Conservation (phyloP, 2,797 vertebrate species). For the Chaetophractus vellerosus region DNA sequence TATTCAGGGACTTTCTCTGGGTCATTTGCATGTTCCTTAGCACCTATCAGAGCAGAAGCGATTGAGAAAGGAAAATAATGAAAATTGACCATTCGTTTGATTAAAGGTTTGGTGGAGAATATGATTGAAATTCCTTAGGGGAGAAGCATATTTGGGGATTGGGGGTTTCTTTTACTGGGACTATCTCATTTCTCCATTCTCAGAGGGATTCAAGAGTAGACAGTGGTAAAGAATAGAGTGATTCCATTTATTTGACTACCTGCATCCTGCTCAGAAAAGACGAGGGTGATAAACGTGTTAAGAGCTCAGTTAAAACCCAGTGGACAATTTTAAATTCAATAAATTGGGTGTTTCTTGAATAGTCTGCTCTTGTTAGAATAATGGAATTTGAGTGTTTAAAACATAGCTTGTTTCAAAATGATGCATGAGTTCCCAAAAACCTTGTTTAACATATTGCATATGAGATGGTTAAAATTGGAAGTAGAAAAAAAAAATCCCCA, state of each 20-base stretch:
- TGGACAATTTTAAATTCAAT: constrained; percentile 54
- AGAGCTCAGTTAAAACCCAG: constrained; percentile 62
- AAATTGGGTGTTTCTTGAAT: constrained; percentile 53
- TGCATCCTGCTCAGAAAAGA: constrained; percentile 52
- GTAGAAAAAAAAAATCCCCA: constrained; percentile 78
- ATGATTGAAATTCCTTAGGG: not conserved
- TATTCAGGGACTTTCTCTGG: not conserved
- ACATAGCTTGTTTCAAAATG: constrained; percentile 82
- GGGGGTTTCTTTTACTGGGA: not conserved
- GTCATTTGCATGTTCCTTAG: not conserved
- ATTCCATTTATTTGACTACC: constrained; percentile 57
- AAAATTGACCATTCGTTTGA: not conserved
- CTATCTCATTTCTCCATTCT: not conserved
- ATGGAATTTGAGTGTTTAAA: constrained; percentile 80
- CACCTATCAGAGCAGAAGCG: not conserved
- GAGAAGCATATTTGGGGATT: not conserved
- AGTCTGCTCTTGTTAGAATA: constrained; percentile 70
- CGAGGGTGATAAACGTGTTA: not conserved
- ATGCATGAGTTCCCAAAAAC: constrained; percentile 84
- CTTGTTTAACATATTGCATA: constrained; percentile 86
- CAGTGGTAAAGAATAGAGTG: not conserved
- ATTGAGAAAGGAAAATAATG: constrained; percentile 4
- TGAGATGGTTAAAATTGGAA: constrained; percentile 87
- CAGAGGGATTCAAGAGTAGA: not conserved
- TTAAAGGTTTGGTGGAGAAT: constrained; percentile 22